Base-by-base conservation (phyloP, 2,113 vertebrate genomes). In the Lanius collurio region DNA sequence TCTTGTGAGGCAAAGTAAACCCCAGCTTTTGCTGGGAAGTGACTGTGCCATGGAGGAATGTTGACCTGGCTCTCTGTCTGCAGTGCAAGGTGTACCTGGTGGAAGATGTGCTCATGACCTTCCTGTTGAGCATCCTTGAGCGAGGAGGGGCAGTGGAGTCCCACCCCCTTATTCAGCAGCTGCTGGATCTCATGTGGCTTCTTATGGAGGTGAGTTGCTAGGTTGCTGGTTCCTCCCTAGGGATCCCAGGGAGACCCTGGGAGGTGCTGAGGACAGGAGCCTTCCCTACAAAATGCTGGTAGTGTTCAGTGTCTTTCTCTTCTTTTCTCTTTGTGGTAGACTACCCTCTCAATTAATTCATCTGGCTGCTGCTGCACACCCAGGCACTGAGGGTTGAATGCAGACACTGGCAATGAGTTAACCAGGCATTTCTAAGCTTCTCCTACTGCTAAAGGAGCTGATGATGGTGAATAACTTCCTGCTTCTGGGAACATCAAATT, bases 51-150 rank as follows among this genome's bases (percentile, higher is more conserved):
- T 21, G 16, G 37, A 82, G n/a, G 9, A 37, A 39, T 62, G 39
- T 44, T 96, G 81, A 95, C 31, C 15, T 65, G 37, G 6, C 39
- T 94, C 16, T 88, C 47, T 96, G 46, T 87, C 59, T 92, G 33
- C 96, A 99, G 99, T 99, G 99, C 97, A 99, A 99, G 92, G 99
- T 99, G 6, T 99, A 99, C 95, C 95, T 99, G 94, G 99, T 99
- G 62, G 99, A 99, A 97, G 99, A 99, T 8, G 99, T 99, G 62
- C 98, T 99, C 78, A 98, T 99, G 99, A 98, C 97, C 97, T 99
- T 99, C 97, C 97, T 99, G 87, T 89, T 99, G 96, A 98, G 98
- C 41, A 97, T 99, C n/a, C 93, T 99, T 96, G 99, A 99, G 93
- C 98, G 93, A 10, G 98, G 98, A 27, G 98, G 98, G 5, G 98